A percentile compares a stretch with the other conserved stretches of the same genome.
phyloP scores from a whole-genome alignment of 92 coral and sea anemone genomes.

The Actinernus sp. region DNA sequence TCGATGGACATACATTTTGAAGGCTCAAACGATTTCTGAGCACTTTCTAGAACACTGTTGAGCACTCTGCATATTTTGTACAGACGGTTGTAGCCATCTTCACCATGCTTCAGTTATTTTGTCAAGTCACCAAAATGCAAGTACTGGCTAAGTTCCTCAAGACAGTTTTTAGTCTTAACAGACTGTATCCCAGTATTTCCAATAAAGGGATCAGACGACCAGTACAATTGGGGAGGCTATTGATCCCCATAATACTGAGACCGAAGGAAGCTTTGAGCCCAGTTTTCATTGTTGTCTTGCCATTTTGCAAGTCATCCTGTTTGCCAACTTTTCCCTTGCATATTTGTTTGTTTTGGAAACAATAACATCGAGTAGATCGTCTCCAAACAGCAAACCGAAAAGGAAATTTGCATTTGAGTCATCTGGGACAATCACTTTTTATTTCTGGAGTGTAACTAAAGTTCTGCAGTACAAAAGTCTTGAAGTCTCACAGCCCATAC shows the following conservation, averaged over 20 bases:
- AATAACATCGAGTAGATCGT: not conserved
- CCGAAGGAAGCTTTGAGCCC: not conserved
- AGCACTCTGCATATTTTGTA: constrained; percentile 9
- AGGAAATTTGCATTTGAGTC: not conserved
- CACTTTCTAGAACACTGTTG: constrained; percentile 2
- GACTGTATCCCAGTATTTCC: not conserved
- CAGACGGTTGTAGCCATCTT: constrained; percentile 12
- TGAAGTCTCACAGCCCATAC: too few species aligned
- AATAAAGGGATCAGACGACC: not conserved
- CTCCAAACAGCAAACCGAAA: not conserved
- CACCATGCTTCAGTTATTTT: constrained; percentile 16
- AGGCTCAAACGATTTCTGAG: constrained; percentile 11
- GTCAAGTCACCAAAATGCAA: constrained; percentile 10
- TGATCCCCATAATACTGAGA: not conserved
- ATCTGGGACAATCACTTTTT: not conserved
- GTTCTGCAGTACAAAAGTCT: not conserved
- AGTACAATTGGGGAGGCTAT: not conserved
- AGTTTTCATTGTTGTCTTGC: not conserved
- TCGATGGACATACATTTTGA: constrained; percentile 21
- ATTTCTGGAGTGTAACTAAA: not conserved
- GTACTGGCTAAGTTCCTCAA: constrained; percentile 19
- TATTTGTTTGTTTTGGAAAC: not conserved
- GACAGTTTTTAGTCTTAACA: not conserved
- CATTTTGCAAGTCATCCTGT: too few species aligned
- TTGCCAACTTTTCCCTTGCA: not conserved